Percentiles rank a stretch among this genome's conserved stretches.
Evolutionary conservation across 2,888 invertebrate species (phyloP).

Genomic region (Apoda limacodes): DNA sequence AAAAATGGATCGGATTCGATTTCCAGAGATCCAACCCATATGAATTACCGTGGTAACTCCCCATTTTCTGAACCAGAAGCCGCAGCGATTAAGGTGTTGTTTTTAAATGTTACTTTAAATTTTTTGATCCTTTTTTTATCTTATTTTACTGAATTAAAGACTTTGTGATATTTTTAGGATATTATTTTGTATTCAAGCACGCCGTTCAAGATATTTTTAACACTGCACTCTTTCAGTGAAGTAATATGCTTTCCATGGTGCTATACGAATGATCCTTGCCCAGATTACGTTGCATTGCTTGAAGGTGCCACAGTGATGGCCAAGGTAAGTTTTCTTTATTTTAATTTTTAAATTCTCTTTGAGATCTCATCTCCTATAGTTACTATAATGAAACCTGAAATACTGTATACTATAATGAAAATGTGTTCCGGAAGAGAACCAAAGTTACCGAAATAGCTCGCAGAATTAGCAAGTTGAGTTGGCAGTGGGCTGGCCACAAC

Average conservation of each 20-base stretch:
- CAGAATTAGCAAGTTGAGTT: too few species aligned
- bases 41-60: slow-evolving; percentile 43
- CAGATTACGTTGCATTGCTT: slow-evolving; percentile 50
- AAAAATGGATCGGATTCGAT: slow-evolving; percentile 42
- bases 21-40: slow-evolving; percentile 39
- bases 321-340: slow-evolving; percentile 42
- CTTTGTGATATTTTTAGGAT: slow-evolving; percentile 40
- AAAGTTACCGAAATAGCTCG: too few species aligned
- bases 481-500: too few species aligned
- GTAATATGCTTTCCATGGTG: slow-evolving; percentile 59
- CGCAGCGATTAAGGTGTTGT: slow-evolving; percentile 45
- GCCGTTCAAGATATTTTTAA: slow-evolving; percentile 53
- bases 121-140: too few species aligned
- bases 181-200: slow-evolving; percentile 49
- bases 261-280: slow-evolving; percentile 44
- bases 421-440: too few species aligned
- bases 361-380: too few species aligned
- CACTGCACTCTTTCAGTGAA: slow-evolving; percentile 54
- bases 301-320: slow-evolving; percentile 56
- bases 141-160: slow-evolving; percentile 3
- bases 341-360: too few species aligned
- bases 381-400: too few species aligned
- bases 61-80: slow-evolving; percentile 58
- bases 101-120: too few species aligned
- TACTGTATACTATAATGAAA: too few species aligned